phyloP scores from a whole-genome alignment of 2,113 vertebrate species.

The Oriolus oriolus region DNA sequence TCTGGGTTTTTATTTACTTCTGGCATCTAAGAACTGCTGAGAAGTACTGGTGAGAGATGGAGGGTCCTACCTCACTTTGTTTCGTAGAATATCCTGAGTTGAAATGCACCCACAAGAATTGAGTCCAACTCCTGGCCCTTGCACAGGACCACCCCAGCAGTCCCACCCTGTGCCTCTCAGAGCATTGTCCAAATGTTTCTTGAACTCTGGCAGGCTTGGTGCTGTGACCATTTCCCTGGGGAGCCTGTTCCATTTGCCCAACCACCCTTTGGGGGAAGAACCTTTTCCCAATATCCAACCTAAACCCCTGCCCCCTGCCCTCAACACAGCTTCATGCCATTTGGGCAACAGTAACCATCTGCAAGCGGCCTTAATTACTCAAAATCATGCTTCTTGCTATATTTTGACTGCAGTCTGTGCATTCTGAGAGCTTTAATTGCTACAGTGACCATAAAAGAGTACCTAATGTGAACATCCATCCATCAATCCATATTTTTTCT shows the following conservation, averaged over 20 bases:
- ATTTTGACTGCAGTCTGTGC: background rate
- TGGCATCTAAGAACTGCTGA: background rate
- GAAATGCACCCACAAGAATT: fast-evolving
- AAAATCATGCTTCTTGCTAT: background rate
- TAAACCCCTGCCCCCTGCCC: background rate
- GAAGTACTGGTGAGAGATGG: background rate
- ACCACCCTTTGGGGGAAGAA: background rate
- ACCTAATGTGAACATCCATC: background rate
- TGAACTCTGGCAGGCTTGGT: background rate
- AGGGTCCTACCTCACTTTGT: background rate
- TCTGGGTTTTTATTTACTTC: background rate
- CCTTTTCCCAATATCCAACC: background rate
- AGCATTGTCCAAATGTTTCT: background rate
- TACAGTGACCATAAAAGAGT: background rate
- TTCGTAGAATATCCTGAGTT: background rate
- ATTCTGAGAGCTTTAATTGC: background rate
- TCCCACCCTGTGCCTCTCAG: background rate
- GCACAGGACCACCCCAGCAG: background rate
- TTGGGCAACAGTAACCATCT: background rate
- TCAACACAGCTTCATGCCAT: background rate
- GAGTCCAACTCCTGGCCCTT: background rate
- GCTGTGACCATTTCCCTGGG: too few relatives aligned
- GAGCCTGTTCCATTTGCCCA: background rate
- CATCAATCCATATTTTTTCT: background rate
- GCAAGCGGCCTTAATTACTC: background rate